These are phyloP conservation scores for Ophion obscuratus DNA, from an alignment of 2,888 invertebrate species.

Conservation along the genomic window DNA sequence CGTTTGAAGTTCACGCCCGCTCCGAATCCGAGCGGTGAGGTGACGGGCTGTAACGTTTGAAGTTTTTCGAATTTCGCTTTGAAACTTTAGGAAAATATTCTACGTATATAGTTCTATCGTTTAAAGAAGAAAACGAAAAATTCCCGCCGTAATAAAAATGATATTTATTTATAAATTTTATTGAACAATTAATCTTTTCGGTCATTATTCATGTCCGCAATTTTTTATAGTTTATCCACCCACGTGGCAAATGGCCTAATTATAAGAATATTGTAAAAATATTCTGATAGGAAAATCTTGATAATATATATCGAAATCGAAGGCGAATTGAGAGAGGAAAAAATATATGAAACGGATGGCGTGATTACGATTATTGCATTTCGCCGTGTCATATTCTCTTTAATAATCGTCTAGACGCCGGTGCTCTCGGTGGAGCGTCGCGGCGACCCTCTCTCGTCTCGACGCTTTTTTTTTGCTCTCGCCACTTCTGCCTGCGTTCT, in stretches of 20 bases:
- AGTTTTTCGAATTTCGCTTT: too few species aligned
- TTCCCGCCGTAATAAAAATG: too few species aligned
- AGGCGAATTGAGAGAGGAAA: background rate
- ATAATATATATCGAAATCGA: background rate
- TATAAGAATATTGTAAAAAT: background rate
- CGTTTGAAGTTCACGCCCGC: too few species aligned
- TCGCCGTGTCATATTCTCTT: conserved; percentile 67
- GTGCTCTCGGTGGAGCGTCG: conserved; percentile 64
- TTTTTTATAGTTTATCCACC: too few species aligned
- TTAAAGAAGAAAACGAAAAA: too few species aligned
- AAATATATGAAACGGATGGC: conserved; percentile 10
- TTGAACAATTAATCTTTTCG: too few species aligned
- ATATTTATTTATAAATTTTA: too few species aligned
- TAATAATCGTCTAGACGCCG: conserved; percentile 73
- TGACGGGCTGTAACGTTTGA: too few species aligned
- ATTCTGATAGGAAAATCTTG: background rate
- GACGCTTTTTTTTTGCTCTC: conserved; percentile 62
- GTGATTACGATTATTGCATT: conserved; percentile 69
- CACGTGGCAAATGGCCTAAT: background rate
- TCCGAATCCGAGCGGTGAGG: too few species aligned
- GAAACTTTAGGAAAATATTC: too few species aligned
- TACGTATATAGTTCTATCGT: too few species aligned
- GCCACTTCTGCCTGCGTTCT: conserved; percentile 61
- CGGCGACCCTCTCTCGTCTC: conserved; percentile 65
- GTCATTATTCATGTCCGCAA: too few species aligned